These are phyloP conservation scores for Pseudomyrmex flavicornis DNA, from an alignment of 1,140 invertebrate species.

Conservation along the genomic window DNA sequence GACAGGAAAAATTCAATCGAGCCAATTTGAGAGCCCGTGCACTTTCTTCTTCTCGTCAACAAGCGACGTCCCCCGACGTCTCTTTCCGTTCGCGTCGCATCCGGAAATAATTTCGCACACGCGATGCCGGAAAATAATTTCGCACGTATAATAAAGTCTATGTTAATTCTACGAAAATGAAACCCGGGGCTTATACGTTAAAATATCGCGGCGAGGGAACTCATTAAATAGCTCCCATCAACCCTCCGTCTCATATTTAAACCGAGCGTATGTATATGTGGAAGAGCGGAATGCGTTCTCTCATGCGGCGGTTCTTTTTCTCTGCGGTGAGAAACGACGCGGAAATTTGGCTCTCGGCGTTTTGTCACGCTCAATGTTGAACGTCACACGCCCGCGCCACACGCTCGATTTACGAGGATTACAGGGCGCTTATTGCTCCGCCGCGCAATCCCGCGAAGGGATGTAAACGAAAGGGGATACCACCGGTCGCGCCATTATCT, in stretches of 20 bases:
- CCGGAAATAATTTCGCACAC: background rate
- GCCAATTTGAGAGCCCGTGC: conserved; percentile 50
- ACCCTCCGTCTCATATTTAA: background rate
- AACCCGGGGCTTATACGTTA: background rate
- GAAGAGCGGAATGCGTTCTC: background rate
- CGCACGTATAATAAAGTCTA: background rate
- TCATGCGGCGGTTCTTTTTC: background rate
- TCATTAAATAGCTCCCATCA: background rate
- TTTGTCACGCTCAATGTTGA: conserved; percentile 62
- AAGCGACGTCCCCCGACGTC: background rate
- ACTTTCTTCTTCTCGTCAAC: background rate
- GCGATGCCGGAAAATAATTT: background rate
- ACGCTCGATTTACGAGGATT: conserved; percentile 78
- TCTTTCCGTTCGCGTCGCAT: background rate
- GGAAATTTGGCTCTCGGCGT: conserved; percentile 54
- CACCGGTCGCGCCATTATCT: conserved; percentile 30
- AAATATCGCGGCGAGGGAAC: background rate
- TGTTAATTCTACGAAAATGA: background rate
- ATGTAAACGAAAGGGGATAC: conserved; percentile 48
- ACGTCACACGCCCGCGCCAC: conserved; percentile 42
- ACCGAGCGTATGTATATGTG: conserved; percentile 1
- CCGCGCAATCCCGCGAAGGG: background rate
- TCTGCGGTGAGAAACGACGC: conserved; percentile 1
- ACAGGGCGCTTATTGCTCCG: conserved; percentile 65
- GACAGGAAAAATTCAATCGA: conserved; percentile 73